phyloP scores from a whole-genome alignment of 2,888 invertebrate genomes.

The Ectobius pallidus region DNA sequence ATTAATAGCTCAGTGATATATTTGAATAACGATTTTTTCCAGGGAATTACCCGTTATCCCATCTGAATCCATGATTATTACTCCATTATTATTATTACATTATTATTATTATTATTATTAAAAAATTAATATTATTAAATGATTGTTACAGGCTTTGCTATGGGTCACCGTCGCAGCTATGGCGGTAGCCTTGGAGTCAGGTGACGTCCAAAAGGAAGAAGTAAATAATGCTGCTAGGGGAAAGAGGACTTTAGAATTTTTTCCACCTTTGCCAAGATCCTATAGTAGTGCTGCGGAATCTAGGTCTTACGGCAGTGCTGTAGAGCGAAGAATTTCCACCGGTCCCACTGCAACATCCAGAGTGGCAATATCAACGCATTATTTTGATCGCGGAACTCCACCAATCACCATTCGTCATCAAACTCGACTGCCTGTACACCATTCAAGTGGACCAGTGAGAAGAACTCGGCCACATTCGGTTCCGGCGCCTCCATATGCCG shows the following conservation, averaged over 20 bases:
- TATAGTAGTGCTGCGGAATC: slow-evolving; percentile 6
- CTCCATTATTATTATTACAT: too few relatives aligned
- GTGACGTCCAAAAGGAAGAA: neutral
- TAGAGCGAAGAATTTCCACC: slow-evolving; percentile 21
- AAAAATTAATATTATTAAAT: too few relatives aligned
- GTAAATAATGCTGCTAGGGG: neutral
- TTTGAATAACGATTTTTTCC: too few relatives aligned
- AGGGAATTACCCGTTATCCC: too few relatives aligned
- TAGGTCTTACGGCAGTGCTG: slow-evolving; percentile 5
- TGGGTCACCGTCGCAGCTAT: slow-evolving; percentile 22
- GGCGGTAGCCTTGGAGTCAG: slow-evolving; percentile 24
- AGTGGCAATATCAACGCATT: slow-evolving; percentile 37
- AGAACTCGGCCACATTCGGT: slow-evolving; percentile 34
- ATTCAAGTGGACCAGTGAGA: neutral
- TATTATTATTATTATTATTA: too few relatives aligned
- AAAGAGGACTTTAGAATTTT: slow-evolving; percentile 17
- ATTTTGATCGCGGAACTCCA: slow-evolving; percentile 41
- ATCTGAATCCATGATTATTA: too few relatives aligned
- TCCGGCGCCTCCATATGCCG: slow-evolving; percentile 72
- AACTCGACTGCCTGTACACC: slow-evolving; percentile 1
- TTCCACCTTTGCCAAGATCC: slow-evolving; percentile 3
- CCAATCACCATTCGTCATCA: slow-evolving; percentile 39
- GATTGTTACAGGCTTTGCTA: slow-evolving; percentile 10
- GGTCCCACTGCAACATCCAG: slow-evolving; percentile 13
- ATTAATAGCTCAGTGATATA: too few relatives aligned